Conservation (phyloP, 2,113 vertebrate genomes). For the Mobula birostris region DNA sequence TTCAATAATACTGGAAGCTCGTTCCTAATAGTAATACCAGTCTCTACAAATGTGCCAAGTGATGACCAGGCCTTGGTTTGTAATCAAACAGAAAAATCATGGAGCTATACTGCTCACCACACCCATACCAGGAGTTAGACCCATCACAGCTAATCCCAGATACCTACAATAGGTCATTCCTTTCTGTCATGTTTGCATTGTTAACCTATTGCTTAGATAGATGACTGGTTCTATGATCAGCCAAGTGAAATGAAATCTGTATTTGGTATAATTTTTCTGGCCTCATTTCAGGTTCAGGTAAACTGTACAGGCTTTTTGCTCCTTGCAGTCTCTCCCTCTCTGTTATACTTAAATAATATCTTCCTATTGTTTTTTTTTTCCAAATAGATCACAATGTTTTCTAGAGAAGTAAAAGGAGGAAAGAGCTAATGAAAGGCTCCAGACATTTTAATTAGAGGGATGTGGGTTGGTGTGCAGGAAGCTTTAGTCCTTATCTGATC, state of each 20-base stretch:
- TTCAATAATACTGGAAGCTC: no score
- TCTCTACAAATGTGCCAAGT: background rate
- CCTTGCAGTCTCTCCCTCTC: no score
- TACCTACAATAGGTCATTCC: no score
- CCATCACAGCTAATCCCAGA: no score
- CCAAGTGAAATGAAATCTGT: background rate
- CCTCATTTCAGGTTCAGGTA: background rate
- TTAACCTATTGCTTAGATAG: background rate
- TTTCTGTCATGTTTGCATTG: background rate
- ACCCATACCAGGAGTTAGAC: no score
- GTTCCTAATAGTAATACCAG: background rate
- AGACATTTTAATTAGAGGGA: conserved; percentile 21
- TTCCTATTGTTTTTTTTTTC: background rate
- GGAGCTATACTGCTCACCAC: no score
- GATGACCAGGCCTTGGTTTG: background rate
- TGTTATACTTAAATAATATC: background rate
- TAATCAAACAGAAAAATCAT: background rate
- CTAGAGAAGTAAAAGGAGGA: background rate
- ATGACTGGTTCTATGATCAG: background rate
- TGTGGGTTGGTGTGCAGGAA: background rate
- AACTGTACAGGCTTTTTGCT: background rate
- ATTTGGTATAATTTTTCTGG: background rate
- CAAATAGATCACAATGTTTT: background rate
- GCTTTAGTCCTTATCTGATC: background rate
- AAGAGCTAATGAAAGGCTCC: conserved; percentile 17